These are phyloP conservation scores for Pangasianodon hypophthalmus DNA, from an alignment of 2,113 vertebrate genomes.

Conservation along the genomic window DNA sequence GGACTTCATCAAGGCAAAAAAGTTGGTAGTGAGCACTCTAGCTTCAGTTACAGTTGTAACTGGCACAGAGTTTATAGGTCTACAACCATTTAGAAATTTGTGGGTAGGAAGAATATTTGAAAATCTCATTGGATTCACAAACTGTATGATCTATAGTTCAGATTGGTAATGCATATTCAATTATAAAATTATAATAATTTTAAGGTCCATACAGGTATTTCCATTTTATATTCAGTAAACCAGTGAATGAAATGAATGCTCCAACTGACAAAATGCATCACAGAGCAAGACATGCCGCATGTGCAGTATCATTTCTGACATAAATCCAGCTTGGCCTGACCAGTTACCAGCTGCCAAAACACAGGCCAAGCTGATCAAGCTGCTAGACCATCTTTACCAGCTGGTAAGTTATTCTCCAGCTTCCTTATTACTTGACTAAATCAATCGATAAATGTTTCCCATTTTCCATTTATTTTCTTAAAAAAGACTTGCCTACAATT, in stretches of 20 bases:
- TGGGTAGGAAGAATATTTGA: not conserved
- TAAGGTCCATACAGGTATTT: not conserved
- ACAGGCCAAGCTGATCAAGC: not conserved
- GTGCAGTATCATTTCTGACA: not conserved
- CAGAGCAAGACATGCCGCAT: not conserved
- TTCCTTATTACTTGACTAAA: not conserved
- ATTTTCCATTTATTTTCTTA: not conserved
- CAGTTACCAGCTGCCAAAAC: not conserved
- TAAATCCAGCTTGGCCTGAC: not conserved
- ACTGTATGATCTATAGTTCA: not conserved
- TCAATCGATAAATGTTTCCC: not conserved
- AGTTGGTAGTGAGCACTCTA: too few relatives aligned
- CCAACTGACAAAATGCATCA: not conserved
- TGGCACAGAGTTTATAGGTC: not conserved
- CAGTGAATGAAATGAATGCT: too few relatives aligned
- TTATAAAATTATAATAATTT: not conserved
- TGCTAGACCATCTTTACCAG: not conserved
- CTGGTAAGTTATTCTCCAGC: not conserved
- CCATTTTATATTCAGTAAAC: not conserved
- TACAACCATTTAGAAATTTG: not conserved
- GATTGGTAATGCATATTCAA: not conserved
- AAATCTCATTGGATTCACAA: not conserved
- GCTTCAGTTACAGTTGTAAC: too few relatives aligned
- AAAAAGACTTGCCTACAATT: not conserved
- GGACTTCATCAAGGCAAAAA: too few relatives aligned